These are phyloP conservation scores for Notodonta ziczac DNA, from an alignment of 2,888 invertebrate genomes.

Conservation along the genomic window DNA sequence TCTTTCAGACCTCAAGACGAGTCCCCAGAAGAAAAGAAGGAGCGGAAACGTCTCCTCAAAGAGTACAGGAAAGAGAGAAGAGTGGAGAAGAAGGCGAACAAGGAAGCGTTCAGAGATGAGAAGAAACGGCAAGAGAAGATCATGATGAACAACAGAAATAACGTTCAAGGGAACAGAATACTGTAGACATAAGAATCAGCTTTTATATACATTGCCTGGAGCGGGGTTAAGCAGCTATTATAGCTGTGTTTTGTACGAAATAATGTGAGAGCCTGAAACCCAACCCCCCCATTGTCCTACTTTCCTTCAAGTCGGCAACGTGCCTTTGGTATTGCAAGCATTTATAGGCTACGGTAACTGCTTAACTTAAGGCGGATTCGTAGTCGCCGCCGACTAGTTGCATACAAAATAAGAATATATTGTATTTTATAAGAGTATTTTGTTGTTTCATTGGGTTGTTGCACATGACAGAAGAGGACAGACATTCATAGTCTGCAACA, in stretches of 20 bases:
- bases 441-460: neutral
- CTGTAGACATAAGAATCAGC: conserved; percentile 54
- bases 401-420: conserved; percentile 8
- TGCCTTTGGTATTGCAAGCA: too few relatives aligned
- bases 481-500: too few relatives aligned
- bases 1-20: conserved; percentile 89
- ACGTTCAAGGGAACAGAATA: conserved; percentile 89
- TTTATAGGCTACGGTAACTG: too few relatives aligned
- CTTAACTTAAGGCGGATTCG: too few relatives aligned
- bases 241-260: too few relatives aligned
- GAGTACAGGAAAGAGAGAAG: conserved; percentile 92
- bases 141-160: conserved; percentile 89
- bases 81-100: conserved; percentile 92
- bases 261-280: too few relatives aligned
- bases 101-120: conserved; percentile 93
- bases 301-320: too few relatives aligned
- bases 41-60: conserved; percentile 91
- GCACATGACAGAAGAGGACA: too few relatives aligned
- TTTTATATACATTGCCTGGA: too few relatives aligned
- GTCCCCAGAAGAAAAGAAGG: conserved; percentile 89
- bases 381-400: too few relatives aligned
- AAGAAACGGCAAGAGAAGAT: conserved; percentile 92
- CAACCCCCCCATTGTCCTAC: too few relatives aligned
- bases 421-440: neutral
- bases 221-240: too few relatives aligned